Evolutionary conservation across 2,797 vertebrate genomes (phyloP).

Genomic region (Margarornis squamiger): DNA sequence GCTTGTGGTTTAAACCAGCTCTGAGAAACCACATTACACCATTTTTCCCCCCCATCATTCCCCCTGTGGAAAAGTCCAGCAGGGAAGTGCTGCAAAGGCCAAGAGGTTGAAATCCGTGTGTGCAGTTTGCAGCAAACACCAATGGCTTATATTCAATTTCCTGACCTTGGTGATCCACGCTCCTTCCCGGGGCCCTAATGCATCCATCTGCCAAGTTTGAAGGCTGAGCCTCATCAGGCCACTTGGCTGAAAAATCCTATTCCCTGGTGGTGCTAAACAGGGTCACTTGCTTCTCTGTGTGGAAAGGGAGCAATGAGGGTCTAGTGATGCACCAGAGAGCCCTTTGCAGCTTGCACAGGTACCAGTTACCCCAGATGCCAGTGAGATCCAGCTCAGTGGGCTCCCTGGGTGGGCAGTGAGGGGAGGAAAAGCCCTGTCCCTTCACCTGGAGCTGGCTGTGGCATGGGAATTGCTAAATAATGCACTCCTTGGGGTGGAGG

Average conservation of each 20-base stretch:
- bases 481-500: not conserved
- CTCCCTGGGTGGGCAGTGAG: not conserved
- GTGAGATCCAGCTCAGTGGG: fast-evolving
- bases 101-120: not conserved
- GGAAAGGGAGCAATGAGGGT: fast-evolving
- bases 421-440: not conserved
- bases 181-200: not conserved
- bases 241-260: not conserved
- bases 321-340: fast-evolving
- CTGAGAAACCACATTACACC: not conserved
- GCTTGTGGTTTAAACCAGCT: not conserved
- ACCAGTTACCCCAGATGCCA: not conserved
- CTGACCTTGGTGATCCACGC: not conserved
- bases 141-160: not conserved
- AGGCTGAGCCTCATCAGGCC: not conserved
- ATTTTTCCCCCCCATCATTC: not conserved
- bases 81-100: not conserved
- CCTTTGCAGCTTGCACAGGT: not conserved
- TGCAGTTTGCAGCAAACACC: not conserved
- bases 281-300: not conserved
- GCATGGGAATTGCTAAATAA: not conserved
- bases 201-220: not conserved
- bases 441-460: not conserved
- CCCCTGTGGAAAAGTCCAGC: not conserved
- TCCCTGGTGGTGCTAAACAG: not conserved